Evolutionary conservation across 1,140 invertebrate genomes (phyloP).

Genomic region (Conus ventricosus): DNA sequence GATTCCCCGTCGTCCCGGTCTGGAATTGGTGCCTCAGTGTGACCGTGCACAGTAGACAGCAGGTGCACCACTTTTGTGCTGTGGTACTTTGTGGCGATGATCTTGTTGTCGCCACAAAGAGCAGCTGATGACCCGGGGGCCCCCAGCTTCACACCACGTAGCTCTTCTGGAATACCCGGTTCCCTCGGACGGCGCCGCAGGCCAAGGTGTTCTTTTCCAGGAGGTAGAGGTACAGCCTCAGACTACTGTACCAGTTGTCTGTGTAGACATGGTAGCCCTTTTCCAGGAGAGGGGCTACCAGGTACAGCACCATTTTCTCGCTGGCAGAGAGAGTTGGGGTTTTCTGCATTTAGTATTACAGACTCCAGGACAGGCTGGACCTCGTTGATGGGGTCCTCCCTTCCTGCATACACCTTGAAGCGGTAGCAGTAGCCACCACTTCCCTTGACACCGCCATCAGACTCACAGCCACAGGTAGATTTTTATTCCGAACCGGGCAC

Average conservation of each 20-base stretch:
- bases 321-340: neutral
- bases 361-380: conserved; percentile 29
- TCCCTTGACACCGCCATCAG: conserved; percentile 33
- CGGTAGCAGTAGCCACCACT: conserved; percentile 39
- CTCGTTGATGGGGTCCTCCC: conserved; percentile 35
- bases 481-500: conserved; percentile 26
- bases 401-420: conserved; percentile 37
- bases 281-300: conserved; percentile 14
- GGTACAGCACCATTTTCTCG: conserved; percentile 32
- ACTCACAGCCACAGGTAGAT: conserved; percentile 33
- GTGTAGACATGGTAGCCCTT: conserved; percentile 38
- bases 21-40: conserved; percentile 35
- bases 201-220: conserved; percentile 17
- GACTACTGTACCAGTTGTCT: conserved; percentile 38
- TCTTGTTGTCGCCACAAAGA: conserved; percentile 30
- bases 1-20: conserved; percentile 1
- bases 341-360: neutral
- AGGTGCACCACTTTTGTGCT: conserved; percentile 36
- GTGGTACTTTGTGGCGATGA: conserved; percentile 37
- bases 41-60: conserved; percentile 35
- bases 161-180: neutral
- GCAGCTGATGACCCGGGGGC: conserved; percentile 17
- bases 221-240: conserved; percentile 10
- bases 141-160: neutral
- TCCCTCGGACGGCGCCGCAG: conserved; percentile 24